Conservation (phyloP, 2,113 vertebrate genomes). For the Triplophysa dalaica region DNA sequence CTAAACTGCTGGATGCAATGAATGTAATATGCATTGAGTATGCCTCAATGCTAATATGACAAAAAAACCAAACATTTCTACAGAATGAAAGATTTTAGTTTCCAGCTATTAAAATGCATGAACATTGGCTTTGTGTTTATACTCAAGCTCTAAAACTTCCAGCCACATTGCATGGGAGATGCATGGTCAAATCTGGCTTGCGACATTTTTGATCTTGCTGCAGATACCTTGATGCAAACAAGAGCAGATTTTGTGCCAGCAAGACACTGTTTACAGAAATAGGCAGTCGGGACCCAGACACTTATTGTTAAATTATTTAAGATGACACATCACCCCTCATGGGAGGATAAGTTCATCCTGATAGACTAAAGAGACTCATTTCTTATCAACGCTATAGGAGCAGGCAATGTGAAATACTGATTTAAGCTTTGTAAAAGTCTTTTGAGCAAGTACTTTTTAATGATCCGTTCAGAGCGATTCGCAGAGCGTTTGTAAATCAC, state of each 20-base stretch:
- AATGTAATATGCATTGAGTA: slow-evolving; percentile 8
- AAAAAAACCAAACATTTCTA: slow-evolving; percentile 13
- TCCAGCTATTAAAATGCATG: background rate
- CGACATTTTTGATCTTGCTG: background rate
- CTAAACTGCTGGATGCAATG: slow-evolving; percentile 42
- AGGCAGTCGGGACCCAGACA: slow-evolving; percentile 58
- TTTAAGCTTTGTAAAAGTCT: background rate
- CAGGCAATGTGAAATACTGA: background rate
- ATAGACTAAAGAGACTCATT: slow-evolving; percentile 66
- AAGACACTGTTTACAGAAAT: slow-evolving; percentile 45
- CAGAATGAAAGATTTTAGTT: background rate
- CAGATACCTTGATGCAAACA: too few relatives aligned
- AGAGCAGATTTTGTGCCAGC: too few relatives aligned
- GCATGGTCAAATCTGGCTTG: too few relatives aligned
- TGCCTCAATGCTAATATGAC: slow-evolving; percentile 6
- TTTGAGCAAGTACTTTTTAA: slow-evolving; percentile 32
- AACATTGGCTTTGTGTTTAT: background rate
- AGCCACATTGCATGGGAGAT: background rate
- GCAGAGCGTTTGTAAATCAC: background rate
- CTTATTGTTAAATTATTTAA: slow-evolving; percentile 80
- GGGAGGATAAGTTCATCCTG: slow-evolving; percentile 72
- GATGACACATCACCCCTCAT: slow-evolving; percentile 70
- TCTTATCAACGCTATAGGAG: slow-evolving; percentile 69
- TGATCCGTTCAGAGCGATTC: background rate
- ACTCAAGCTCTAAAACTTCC: background rate